Percentiles rank a stretch among this genome's conserved stretches.
These are phyloP conservation scores for Taxidea taxus DNA, from an alignment of 2,113 vertebrate genomes.

Conservation along the genomic window DNA sequence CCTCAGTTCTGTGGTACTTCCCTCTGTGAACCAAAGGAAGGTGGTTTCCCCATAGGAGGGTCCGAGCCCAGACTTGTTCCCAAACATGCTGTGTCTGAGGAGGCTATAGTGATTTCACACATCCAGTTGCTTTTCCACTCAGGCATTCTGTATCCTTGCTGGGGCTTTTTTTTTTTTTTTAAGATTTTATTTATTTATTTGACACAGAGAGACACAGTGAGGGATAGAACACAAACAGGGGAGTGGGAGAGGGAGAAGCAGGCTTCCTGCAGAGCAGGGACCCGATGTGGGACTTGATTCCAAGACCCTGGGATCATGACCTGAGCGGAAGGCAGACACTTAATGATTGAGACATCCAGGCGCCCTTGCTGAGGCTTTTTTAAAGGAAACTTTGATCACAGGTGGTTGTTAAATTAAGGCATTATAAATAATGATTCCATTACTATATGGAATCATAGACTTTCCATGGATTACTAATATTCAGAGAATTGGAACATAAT, in stretches of 20 bases:
- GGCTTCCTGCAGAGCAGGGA: no score
- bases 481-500: background rate
- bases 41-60: background rate
- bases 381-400: background rate
- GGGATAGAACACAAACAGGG: no score
- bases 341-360: no score
- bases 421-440: background rate
- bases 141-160: background rate
- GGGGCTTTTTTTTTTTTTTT: background rate
- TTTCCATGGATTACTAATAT: background rate
- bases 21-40: background rate
- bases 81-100: background rate
- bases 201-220: no score
- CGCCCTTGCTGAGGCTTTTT: background rate
- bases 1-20: background rate
- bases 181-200: no score
- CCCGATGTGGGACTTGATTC: no score
- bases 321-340: no score
- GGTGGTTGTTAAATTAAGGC: background rate
- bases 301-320: no score
- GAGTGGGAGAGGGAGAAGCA: no score
- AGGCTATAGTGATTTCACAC: background rate
- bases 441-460: background rate
- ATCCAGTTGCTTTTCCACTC: background rate
- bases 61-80: background rate